These are phyloP conservation scores for Drosophila tristis DNA, from an alignment of 1,140 invertebrate species.

Conservation along the genomic window DNA sequence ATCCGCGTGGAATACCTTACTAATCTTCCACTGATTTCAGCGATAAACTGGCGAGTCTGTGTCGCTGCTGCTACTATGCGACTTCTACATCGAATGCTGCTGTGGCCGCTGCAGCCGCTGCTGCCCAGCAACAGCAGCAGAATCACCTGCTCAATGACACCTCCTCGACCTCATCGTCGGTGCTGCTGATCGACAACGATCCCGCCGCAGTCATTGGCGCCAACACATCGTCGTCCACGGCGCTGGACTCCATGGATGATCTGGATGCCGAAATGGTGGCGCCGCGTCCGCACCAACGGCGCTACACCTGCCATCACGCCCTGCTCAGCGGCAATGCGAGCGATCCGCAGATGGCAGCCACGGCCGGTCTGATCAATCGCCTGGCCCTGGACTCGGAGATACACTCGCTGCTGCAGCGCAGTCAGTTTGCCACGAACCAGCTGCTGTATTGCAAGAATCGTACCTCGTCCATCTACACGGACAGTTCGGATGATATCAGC, in stretches of 20 bases:
- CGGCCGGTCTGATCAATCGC: conserved; percentile 84
- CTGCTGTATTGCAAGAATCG: conserved; percentile 88
- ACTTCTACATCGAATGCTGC: conserved; percentile 61
- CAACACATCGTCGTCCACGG: conserved; percentile 77
- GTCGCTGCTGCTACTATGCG: conserved; percentile 80
- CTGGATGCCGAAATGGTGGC: conserved; percentile 84
- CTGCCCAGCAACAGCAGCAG: conserved; percentile 48
- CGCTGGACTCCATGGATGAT: conserved; percentile 87
- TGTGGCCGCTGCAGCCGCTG: conserved; percentile 54
- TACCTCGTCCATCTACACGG: conserved; percentile 93
- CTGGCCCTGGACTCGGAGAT: conserved; percentile 84
- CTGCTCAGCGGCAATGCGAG: conserved; percentile 57
- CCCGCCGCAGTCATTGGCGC: conserved; percentile 42
- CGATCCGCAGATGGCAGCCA: conserved; percentile 70
- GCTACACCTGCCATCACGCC: conserved; percentile 74
- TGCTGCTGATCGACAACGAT: conserved; percentile 86
- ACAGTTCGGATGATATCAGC: conserved; percentile 93
- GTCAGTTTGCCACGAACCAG: conserved; percentile 83
- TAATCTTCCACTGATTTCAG: conserved; percentile 29
- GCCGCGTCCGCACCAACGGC: conserved; percentile 61
- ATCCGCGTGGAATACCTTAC: no score
- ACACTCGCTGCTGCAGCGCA: conserved; percentile 80
- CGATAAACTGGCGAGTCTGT: conserved; percentile 79
- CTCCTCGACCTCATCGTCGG: conserved; percentile 85
- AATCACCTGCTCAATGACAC: conserved; percentile 84